These are phyloP conservation scores for Caenorhabditis remanei DNA, from an alignment of 1,140 invertebrate species.

Conservation along the genomic window DNA sequence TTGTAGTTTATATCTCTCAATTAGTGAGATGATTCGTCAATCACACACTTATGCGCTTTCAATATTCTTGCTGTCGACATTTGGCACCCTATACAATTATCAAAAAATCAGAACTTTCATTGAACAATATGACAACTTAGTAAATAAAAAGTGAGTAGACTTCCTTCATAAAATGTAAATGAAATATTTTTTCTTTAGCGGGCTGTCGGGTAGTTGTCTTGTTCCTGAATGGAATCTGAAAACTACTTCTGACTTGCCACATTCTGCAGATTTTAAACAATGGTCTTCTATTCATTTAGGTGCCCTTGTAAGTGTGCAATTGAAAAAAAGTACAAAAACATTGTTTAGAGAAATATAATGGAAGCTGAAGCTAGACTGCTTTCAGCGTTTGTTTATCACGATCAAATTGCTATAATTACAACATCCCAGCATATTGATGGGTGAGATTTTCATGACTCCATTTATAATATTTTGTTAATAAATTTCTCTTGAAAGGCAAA, in stretches of 20 bases:
- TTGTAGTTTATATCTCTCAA: no score
- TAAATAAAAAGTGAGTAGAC: no score
- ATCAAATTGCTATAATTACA: conserved; percentile 1
- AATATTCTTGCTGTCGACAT: no score
- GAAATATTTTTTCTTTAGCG: no score
- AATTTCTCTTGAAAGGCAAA: no score
- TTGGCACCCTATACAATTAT: no score
- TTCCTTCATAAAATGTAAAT: no score
- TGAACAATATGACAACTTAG: no score
- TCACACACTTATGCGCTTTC: no score
- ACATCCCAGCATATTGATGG: neutral
- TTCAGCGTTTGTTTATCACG: neutral
- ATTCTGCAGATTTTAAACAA: neutral
- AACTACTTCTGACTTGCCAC: neutral
- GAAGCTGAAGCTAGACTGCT: neutral
- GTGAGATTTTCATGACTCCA: neutral
- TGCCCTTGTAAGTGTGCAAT: neutral
- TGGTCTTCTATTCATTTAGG: neutral
- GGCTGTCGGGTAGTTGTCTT: neutral
- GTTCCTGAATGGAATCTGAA: neutral
- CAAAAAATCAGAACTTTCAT: no score
- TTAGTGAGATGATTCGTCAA: no score
- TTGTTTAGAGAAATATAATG: neutral
- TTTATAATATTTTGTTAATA: neutral
- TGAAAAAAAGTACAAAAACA: neutral